Percentiles rank a stretch among this genome's conserved stretches.
phyloP scores from a whole-genome alignment of 2,888 invertebrate species.

The Acrobasis repandana region DNA sequence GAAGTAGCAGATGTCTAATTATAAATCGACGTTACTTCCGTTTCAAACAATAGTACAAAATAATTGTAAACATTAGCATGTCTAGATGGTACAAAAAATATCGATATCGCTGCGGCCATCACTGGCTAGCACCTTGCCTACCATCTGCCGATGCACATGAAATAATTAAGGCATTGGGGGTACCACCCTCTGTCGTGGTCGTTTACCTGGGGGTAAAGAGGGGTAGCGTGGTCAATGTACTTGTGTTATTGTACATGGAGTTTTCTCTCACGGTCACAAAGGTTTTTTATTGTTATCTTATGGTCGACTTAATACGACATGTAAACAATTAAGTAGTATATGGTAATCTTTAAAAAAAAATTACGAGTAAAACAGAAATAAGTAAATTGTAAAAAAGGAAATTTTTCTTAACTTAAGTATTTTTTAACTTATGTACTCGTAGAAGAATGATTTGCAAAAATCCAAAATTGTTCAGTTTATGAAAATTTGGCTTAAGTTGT shows the following conservation, averaged over 20 bases:
- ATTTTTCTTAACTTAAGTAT: no score
- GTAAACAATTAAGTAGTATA: conserved; percentile 13
- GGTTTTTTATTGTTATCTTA: conserved; percentile 23
- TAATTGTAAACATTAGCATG: neutral
- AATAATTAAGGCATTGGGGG: conserved; percentile 78
- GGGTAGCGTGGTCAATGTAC: conserved; percentile 72
- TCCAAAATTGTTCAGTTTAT: no score
- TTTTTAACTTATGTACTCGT: no score
- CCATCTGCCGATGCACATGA: conserved; percentile 80
- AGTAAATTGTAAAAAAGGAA: conserved; percentile 9
- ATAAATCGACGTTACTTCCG: neutral
- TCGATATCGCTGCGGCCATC: conserved; percentile 68
- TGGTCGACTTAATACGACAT: conserved; percentile 16
- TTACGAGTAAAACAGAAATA: no score
- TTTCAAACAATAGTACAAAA: neutral
- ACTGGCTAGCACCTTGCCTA: conserved; percentile 77
- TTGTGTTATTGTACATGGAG: conserved; percentile 32
- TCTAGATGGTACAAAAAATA: conserved; percentile 40
- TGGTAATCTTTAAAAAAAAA: conserved; percentile 14
- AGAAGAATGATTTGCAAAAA: no score
- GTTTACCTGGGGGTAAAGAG: conserved; percentile 67
- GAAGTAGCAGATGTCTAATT: neutral
- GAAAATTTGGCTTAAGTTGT: no score
- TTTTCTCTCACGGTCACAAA: conserved; percentile 49
- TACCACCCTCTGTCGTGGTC: conserved; percentile 76